Base-by-base conservation (phyloP, 2,797 vertebrate species). In the Sebastes diploproa region DNA sequence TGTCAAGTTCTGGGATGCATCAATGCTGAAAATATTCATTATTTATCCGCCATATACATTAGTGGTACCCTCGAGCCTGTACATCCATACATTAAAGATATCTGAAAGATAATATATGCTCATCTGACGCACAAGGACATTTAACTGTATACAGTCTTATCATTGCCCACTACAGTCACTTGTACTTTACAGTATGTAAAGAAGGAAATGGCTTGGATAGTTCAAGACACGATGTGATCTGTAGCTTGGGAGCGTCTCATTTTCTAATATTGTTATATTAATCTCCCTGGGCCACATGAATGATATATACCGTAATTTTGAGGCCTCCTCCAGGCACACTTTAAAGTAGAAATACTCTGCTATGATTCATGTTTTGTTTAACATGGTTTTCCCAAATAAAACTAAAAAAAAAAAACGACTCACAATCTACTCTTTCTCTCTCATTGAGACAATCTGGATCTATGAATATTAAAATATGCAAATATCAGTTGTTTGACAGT, bases 151-250 rank as follows among this genome's bases (percentile, higher is more conserved):
- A 46, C 6, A 46, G 42, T 18, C 42, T 0, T 46, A 46, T 46
- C 42, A 18, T 18, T 46, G 42, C 42, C 42, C 42, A 0, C 42
- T 18, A 46, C 6, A 46, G 42, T 0, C 42, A 0, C 16, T 46
- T 46, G 42, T 46, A 46, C 42, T 68, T 27, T 29, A 42, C 8
- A 6, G 0, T 55, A 20, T 52, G 23, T 25, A 4, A 67, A 46
- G 25, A 29, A 18, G 11, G 23, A 0, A 12, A 32, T 3, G 16
- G 7, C 61, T 64, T 11, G n/a, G 8, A n/a, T 22, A 20, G 2
- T 16, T 73, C 3, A 38, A 58, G 38, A 75, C 27, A 22, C n/a
- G 2, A 4, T 27, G 22, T 38, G 55, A 54, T 32, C 2, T 38
- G 16, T 5, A 30, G 64, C 20, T 65, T 72, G 10, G 22, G 29